A percentile compares a stretch with the other conserved stretches of the same genome.
Evolutionary conservation across 2,113 vertebrate genomes (phyloP).

Genomic region (Platichthys stellatus): DNA sequence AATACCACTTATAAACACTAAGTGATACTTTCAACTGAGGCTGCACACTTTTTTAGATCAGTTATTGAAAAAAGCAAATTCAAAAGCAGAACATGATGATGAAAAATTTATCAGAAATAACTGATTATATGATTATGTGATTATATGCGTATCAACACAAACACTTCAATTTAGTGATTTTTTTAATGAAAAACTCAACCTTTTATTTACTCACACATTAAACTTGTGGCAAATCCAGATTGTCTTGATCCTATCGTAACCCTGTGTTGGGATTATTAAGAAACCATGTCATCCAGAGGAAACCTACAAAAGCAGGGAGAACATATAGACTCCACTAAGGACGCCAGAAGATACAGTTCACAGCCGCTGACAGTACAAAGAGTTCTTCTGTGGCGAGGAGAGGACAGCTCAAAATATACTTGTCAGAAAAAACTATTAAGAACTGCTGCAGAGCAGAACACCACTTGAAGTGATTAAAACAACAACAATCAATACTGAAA

Average conservation of each 20-base stretch:
- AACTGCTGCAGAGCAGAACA: constrained; percentile 22
- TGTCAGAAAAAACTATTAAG: neutral
- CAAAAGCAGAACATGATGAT: too few relatives aligned
- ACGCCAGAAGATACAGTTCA: neutral
- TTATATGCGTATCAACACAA: too few relatives aligned
- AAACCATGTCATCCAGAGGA: neutral
- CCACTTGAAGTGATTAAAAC: constrained; percentile 9
- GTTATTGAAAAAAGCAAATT: neutral
- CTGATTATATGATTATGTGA: too few relatives aligned
- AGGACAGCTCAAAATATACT: constrained; percentile 1
- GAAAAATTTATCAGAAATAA: too few relatives aligned
- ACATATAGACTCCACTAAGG: too few relatives aligned
- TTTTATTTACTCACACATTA: neutral
- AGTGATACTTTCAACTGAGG: neutral
- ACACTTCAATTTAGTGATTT: neutral
- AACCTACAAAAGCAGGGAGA: neutral
- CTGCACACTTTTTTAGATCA: too few relatives aligned
- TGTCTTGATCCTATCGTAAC: neutral
- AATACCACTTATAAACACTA: neutral
- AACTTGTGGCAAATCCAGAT: neutral
- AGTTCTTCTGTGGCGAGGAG: constrained; percentile 8
- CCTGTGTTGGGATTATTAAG: neutral
- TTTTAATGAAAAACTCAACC: neutral
- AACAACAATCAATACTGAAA: constrained; percentile 12
- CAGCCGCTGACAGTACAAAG: neutral